phyloP scores from a whole-genome alignment of 2,888 invertebrate species.

The Noctua fimbriata region DNA sequence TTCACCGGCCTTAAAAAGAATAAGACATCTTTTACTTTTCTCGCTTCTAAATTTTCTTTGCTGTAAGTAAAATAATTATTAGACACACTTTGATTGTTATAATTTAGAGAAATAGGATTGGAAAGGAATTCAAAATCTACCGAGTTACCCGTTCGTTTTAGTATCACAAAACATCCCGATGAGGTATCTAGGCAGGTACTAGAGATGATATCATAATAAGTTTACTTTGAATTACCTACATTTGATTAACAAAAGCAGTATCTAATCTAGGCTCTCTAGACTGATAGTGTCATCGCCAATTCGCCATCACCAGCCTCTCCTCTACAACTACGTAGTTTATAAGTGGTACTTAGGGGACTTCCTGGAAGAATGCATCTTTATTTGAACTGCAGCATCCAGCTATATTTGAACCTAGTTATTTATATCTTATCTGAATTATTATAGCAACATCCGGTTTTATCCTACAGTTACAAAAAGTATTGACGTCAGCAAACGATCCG shows the following conservation, averaged over 20 bases:
- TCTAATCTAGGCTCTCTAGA: conserved; percentile 18
- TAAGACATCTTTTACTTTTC: neutral
- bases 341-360: neutral
- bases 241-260: neutral
- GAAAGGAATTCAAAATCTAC: neutral
- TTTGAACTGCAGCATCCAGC: too few relatives aligned
- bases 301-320: neutral
- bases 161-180: neutral
- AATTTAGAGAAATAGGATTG: neutral
- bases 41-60: neutral
- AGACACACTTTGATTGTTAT: neutral
- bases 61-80: neutral
- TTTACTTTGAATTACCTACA: neutral
- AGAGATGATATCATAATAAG: neutral
- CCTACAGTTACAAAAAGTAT: neutral
- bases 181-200: neutral
- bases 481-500: neutral
- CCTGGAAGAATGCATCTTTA: conserved; percentile 15
- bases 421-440: neutral
- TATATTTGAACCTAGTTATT: neutral
- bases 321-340: conserved; percentile 4
- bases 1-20: neutral
- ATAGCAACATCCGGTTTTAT: conserved; percentile 1
- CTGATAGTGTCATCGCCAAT: neutral
- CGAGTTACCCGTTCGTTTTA: neutral